These are phyloP conservation scores for Clupea harengus DNA, from an alignment of 2,113 vertebrate species.

Conservation along the genomic window DNA sequence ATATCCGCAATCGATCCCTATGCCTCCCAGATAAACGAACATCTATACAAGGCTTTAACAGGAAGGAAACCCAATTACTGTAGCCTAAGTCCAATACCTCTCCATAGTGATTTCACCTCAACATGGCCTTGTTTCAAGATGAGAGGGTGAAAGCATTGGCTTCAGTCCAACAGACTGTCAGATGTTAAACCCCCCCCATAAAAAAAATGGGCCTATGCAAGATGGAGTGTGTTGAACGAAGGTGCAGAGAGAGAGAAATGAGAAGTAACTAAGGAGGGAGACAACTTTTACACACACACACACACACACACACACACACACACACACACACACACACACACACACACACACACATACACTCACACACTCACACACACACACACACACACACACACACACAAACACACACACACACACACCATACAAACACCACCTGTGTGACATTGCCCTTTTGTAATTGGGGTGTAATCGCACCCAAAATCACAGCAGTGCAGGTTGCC, in stretches of 20 bases:
- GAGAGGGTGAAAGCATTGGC: neutral
- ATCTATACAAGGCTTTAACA: neutral
- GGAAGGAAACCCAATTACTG: neutral
- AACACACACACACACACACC: neutral
- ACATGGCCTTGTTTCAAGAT: neutral
- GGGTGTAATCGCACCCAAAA: neutral
- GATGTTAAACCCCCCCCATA: neutral
- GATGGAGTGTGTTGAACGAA: neutral
- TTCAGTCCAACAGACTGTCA: neutral
- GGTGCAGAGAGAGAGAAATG: neutral
- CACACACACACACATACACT: neutral
- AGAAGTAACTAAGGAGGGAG: neutral
- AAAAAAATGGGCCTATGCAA: neutral
- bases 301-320: neutral
- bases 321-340: neutral
- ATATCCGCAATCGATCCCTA: neutral
- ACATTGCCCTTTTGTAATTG: neutral
- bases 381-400: neutral
- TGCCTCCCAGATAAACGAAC: neutral
- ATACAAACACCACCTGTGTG: neutral
- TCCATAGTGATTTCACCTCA: neutral
- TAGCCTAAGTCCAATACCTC: neutral
- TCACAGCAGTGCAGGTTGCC: neutral
- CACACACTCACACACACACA: too few relatives aligned
- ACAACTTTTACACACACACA: neutral